Evolutionary conservation across 2,797 vertebrate genomes (phyloP).

Genomic region (Lepilemur septentrionalis): DNA sequence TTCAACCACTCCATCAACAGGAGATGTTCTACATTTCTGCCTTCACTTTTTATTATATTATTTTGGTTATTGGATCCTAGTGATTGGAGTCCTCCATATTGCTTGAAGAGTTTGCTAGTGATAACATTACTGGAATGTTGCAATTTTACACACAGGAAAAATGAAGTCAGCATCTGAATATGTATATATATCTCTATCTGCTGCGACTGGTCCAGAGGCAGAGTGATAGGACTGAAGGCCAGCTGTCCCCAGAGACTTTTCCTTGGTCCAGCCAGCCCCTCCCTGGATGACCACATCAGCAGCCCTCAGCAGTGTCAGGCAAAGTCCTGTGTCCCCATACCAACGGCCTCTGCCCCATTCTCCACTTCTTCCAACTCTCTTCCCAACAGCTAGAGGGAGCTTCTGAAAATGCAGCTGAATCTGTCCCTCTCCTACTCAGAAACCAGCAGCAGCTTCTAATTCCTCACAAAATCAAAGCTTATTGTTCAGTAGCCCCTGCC

Average conservation of each 20-base stretch:
- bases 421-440: neutral
- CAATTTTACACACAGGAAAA: neutral
- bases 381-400: neutral
- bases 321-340: neutral
- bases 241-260: neutral
- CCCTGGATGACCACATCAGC: neutral
- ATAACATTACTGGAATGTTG: neutral
- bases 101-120: too few species aligned
- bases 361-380: neutral
- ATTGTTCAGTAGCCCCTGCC: neutral
- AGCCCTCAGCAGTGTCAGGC: neutral
- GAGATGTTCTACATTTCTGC: neutral
- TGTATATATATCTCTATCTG: rapidly evolving
- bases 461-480: neutral
- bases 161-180: neutral
- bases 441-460: neutral
- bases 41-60: too few species aligned
- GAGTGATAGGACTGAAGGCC: neutral
- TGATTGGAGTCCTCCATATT: neutral
- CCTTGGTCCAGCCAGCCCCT: neutral
- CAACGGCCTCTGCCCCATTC: neutral
- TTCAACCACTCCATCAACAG: too few species aligned
- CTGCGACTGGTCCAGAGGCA: neutral
- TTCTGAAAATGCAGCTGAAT: neutral
- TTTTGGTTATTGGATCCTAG: neutral